These are phyloP conservation scores for Ormyrus labotus DNA, from an alignment of 2,888 invertebrate genomes.

Conservation along the genomic window DNA sequence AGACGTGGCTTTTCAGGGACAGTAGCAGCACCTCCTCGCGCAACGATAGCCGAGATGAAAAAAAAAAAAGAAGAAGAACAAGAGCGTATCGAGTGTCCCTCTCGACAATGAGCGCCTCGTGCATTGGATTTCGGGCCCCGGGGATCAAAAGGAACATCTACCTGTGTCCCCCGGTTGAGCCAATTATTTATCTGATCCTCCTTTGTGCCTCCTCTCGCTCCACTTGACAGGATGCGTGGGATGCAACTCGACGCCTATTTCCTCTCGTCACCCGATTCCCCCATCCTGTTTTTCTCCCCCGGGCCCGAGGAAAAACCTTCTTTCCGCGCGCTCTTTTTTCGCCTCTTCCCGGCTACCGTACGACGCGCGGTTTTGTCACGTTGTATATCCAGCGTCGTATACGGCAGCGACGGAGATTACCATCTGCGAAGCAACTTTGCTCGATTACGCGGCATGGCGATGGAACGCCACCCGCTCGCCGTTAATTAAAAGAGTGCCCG, in stretches of 20 bases:
- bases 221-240: constrained; percentile 75
- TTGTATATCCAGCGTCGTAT: neutral
- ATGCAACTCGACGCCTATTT: constrained; percentile 72
- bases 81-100: constrained; percentile 72
- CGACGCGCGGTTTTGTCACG: neutral
- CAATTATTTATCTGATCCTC: constrained; percentile 74
- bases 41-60: constrained; percentile 21
- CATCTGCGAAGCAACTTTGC: constrained; percentile 29
- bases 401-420: neutral
- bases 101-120: constrained; percentile 61
- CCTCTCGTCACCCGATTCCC: constrained; percentile 67
- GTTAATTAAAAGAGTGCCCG: constrained; percentile 38
- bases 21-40: constrained; percentile 58
- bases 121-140: constrained; percentile 66
- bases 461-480: neutral
- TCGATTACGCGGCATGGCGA: constrained; percentile 28
- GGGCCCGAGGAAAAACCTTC: constrained; percentile 38
- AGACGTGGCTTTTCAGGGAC: constrained; percentile 43
- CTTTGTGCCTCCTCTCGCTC: constrained; percentile 65
- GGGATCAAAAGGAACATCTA: constrained; percentile 69
- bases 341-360: neutral
- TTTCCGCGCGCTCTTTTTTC: neutral
- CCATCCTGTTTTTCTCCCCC: constrained; percentile 51
- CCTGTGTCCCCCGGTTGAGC: constrained; percentile 69
- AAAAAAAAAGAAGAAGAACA: constrained; percentile 58